Evolutionary conservation across 2,888 invertebrate genomes (phyloP).

Genomic region (Lymantria dispar): DNA sequence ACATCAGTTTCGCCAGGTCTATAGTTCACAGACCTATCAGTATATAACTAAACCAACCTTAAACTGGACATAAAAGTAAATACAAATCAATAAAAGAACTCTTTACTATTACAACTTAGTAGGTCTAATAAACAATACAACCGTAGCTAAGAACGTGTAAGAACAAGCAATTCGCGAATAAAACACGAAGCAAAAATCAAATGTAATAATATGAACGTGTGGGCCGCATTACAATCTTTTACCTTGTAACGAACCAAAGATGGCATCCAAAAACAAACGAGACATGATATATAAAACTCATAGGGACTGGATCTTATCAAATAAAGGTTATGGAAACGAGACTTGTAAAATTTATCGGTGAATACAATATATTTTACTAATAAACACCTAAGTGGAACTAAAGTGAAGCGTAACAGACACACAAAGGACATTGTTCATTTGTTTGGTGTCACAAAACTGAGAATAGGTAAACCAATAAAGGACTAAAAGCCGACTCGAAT

Average conservation of each 20-base stretch:
- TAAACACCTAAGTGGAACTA: conserved; percentile 31
- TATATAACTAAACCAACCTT: background rate
- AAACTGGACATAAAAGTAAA: background rate
- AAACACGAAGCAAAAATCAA: conserved; percentile 42
- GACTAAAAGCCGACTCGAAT: conserved; percentile 29
- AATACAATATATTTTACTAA: conserved; percentile 33
- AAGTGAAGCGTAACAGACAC: conserved; percentile 51
- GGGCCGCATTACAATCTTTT: conserved; percentile 53
- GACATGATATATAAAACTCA: conserved; percentile 41
- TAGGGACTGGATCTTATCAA: conserved; percentile 47
- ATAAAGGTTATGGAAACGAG: conserved; percentile 47
- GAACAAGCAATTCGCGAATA: conserved; percentile 42
- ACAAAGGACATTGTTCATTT: conserved; percentile 72
- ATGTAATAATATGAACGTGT: conserved; percentile 48
- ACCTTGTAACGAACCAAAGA: conserved; percentile 41
- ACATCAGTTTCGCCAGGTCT: too few relatives aligned
- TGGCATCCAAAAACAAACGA: conserved; percentile 44
- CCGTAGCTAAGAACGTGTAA: conserved; percentile 42
- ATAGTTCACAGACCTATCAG: too few relatives aligned
- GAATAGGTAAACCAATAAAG: conserved; percentile 40
- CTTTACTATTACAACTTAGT: conserved; percentile 28
- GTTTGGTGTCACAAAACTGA: conserved; percentile 50
- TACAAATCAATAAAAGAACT: conserved; percentile 10
- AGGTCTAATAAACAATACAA: conserved; percentile 30
- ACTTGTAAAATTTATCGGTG: conserved; percentile 24